Evolutionary conservation across 1,140 invertebrate genomes (phyloP).

Genomic region (Epicauta chinensis): DNA sequence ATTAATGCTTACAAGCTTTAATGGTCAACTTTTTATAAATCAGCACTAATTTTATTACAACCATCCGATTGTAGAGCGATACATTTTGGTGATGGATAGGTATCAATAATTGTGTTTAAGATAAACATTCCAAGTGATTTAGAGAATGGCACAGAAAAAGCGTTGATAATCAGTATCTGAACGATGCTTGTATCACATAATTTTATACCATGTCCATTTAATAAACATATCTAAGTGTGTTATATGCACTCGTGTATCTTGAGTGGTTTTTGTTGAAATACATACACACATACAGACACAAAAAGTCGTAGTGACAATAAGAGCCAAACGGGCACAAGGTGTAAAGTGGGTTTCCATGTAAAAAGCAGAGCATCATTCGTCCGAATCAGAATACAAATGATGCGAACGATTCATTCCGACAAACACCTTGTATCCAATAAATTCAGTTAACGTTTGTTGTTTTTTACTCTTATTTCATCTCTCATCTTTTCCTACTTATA

Average conservation of each 20-base stretch:
- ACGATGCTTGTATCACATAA: constrained; percentile 1
- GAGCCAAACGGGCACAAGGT: constrained; percentile 32
- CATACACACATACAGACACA: constrained; percentile 22
- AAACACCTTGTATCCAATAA: constrained; percentile 46
- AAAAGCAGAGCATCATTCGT: constrained; percentile 42
- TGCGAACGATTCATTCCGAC: constrained; percentile 42
- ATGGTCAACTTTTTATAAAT: too few relatives aligned
- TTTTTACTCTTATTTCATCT: constrained; percentile 31
- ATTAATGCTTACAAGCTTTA: too few relatives aligned
- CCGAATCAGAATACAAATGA: constrained; percentile 45
- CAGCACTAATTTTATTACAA: too few relatives aligned
- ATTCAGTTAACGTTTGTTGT: constrained; percentile 44
- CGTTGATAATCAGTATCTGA: too few relatives aligned
- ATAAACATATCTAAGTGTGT: constrained; percentile 40
- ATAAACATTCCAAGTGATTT: too few relatives aligned
- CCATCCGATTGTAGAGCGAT: too few relatives aligned
- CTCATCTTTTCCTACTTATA: too few relatives aligned
- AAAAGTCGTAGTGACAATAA: constrained; percentile 30
- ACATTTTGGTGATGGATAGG: too few relatives aligned
- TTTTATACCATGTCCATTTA: constrained; percentile 41
- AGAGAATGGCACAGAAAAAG: too few relatives aligned
- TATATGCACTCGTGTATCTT: constrained; percentile 35
- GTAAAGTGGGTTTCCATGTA: constrained; percentile 44
- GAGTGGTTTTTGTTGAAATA: neutral
- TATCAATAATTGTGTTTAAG: too few relatives aligned